These are phyloP conservation scores for Steromphala cineraria DNA, from an alignment of 2,888 invertebrate genomes.

Conservation along the genomic window DNA sequence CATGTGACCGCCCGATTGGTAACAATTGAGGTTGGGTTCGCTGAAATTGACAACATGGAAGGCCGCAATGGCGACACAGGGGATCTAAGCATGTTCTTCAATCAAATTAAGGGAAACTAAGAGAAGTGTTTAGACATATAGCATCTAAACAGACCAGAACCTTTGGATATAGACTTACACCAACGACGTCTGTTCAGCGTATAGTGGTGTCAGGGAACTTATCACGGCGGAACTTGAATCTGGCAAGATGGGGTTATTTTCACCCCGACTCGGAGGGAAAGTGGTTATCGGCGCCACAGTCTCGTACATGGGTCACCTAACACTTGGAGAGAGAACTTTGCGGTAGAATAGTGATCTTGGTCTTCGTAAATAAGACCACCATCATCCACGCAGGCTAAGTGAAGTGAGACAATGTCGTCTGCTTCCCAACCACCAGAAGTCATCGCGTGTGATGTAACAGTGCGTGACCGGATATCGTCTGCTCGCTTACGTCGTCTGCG, in stretches of 20 bases:
- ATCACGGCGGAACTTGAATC: conserved; percentile 7
- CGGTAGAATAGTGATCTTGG: background rate
- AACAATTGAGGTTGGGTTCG: background rate
- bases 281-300: conserved; percentile 2
- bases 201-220: conserved; percentile 13
- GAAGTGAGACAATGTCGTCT: background rate
- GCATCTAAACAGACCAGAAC: background rate
- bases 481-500: background rate
- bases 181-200: background rate
- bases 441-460: conserved; percentile 9
- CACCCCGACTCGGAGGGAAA: conserved; percentile 1
- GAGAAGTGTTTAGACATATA: conserved; percentile 10
- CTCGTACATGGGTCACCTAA: background rate
- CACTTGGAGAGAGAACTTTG: background rate
- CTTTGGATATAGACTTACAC: background rate
- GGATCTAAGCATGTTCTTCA: background rate
- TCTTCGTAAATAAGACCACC: conserved; percentile 3
- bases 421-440: background rate
- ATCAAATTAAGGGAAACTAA: background rate
- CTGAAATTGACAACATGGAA: background rate
- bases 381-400: background rate
- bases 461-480: conserved; percentile 20
- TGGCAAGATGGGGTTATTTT: conserved; percentile 13
- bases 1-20: background rate
- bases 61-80: background rate